Evolutionary conservation across 2,113 vertebrate genomes (phyloP).

Genomic region (Trematocara macrostoma): DNA sequence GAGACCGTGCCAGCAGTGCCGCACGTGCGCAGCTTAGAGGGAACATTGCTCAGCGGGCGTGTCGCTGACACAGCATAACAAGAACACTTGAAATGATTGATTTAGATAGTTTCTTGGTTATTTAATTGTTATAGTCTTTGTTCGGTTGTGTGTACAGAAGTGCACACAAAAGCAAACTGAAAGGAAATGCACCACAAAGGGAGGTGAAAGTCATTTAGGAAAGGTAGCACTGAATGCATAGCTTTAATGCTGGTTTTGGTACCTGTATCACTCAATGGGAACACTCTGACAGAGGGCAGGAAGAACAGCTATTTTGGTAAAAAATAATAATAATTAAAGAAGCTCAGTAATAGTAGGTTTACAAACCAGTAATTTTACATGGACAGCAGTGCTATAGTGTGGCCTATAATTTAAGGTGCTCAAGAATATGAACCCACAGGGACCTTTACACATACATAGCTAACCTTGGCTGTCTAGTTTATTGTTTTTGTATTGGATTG

Average conservation of each 20-base stretch:
- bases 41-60: neutral
- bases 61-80: neutral
- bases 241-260: neutral
- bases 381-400: neutral
- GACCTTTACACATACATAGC: neutral
- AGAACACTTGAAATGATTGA: neutral
- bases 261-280: neutral
- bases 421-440: neutral
- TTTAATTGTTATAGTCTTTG: neutral
- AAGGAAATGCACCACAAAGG: neutral
- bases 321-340: neutral
- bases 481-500: neutral
- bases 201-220: neutral
- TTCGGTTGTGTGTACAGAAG: neutral
- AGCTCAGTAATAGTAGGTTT: neutral
- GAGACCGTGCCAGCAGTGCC: too few species aligned
- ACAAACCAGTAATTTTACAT: neutral
- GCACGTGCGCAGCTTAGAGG: too few species aligned
- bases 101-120: neutral
- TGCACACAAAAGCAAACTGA: neutral
- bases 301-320: neutral
- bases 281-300: neutral
- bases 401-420: neutral
- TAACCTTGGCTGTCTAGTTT: neutral
- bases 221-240: neutral